A percentile compares a stretch with the other conserved stretches of the same genome.
Conservation (phyloP, 2,888 invertebrate species). For the Sarcophaga caerulescens region DNA sequence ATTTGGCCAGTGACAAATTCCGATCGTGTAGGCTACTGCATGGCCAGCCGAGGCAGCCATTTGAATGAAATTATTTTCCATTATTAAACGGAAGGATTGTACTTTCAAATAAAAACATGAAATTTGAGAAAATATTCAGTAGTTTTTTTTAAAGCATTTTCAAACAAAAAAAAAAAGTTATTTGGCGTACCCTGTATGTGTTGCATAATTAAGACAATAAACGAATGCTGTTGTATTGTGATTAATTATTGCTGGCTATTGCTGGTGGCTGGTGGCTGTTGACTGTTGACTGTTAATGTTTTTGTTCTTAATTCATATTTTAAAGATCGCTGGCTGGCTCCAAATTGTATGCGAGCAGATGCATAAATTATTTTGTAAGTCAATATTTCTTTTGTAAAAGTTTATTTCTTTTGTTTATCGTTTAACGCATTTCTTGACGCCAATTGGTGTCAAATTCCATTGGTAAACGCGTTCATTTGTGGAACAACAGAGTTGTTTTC, state of each 20-base stretch:
- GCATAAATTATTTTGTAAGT: conserved; percentile 44
- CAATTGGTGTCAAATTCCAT: conserved; percentile 66
- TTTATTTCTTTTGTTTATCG: conserved; percentile 34
- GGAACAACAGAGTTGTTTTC: conserved; percentile 12
- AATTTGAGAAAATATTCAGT: no score
- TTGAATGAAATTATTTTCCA: no score
- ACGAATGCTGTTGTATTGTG: background rate
- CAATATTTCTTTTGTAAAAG: conserved; percentile 6
- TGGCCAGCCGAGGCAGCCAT: no score
- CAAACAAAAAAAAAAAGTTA: no score
- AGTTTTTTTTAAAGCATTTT: no score
- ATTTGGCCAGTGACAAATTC: no score
- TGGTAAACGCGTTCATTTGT: conserved; percentile 42
- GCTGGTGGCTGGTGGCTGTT: no score
- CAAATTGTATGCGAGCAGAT: conserved; percentile 5
- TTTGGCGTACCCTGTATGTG: no score
- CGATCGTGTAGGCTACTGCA: no score
- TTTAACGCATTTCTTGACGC: conserved; percentile 61
- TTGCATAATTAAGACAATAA: background rate
- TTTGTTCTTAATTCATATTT: conserved; percentile 26
- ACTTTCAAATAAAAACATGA: no score
- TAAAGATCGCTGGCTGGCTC: conserved; percentile 56
- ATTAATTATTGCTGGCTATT: background rate
- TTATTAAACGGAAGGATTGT: no score
- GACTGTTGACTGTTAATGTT: no score